Conservation (phyloP, 2,797 vertebrate species). For the Pangasius djambal region DNA sequence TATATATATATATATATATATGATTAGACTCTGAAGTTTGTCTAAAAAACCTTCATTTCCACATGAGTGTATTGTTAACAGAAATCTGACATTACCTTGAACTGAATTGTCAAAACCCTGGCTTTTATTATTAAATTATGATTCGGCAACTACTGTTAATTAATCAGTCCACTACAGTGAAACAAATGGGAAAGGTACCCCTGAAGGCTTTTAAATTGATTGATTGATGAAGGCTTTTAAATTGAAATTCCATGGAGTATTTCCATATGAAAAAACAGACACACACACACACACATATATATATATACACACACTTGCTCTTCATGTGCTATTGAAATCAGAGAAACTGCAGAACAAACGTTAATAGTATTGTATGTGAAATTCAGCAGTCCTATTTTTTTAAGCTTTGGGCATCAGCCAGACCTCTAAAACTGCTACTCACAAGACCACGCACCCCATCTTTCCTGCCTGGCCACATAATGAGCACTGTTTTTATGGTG, state of each 20-base stretch:
- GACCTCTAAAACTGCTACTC: background rate
- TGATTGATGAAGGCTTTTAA: background rate
- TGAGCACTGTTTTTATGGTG: background rate
- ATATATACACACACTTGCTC: background rate
- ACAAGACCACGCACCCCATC: conserved; percentile 8
- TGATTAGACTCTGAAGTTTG: too few species aligned
- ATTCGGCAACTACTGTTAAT: background rate
- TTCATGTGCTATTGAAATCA: background rate
- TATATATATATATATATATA: too few species aligned
- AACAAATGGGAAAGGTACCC: background rate
- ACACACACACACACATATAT: background rate
- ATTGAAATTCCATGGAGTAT: background rate
- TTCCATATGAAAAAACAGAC: background rate
- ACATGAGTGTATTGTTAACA: background rate
- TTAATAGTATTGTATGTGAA: background rate
- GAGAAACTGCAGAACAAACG: background rate
- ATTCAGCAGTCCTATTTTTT: background rate
- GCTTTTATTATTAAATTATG: background rate
- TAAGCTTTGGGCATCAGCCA: background rate
- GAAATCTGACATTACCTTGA: background rate
- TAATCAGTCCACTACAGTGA: background rate
- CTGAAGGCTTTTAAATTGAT: background rate
- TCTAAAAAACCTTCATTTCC: background rate
- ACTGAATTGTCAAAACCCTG: background rate
- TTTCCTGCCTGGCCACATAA: conserved; percentile 4